Base-by-base conservation (phyloP, 1,140 invertebrate genomes). In the Phocides pigmalion region DNA sequence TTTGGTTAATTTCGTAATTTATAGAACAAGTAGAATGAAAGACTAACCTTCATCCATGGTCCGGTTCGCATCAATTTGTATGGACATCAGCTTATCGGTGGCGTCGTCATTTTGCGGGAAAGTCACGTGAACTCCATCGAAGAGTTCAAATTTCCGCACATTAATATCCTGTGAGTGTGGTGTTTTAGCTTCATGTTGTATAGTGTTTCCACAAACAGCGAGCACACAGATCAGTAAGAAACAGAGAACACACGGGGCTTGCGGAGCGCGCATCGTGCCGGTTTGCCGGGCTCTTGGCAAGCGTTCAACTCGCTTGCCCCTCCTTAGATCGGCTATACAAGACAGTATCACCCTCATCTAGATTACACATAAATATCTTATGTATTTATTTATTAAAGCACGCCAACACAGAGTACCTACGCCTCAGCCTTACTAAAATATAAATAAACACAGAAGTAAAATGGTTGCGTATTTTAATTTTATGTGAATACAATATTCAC, bases 251-350 rank as follows among this genome's bases (percentile, higher is more conserved):
- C 65, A 22, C 59, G 62, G 11, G 68, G 50, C 56, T 53, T 46
- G 68, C 62, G 65, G 74, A 77, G 76, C 72, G 76, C 69, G 46
- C 84, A 87, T 87, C 73, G 53, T 82, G 82, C 70, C 71, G 72
- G 72, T 64, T 66, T 82, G 82, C 71, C 76, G 72, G 71, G 54
- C 64, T 70, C 71, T 65, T 64, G 54, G 66, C 25, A 67, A 79
- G 70, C 81, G 81, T 25, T 49, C 51, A 47, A 53, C n/a, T n/a
- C 63, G 19, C 37, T 12, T 56, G 56, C 64, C 71, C 83, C 81
- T 74, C 74, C 70, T 70, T 68, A 37, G 37, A 35, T 22, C 62
- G 17, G 17, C 51, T 54, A 41, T 25, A 16, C n/a, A 42, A 41
- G 25, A 42, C 35, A 25, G 37, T 56, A 56, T 56, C 53, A 56